These are phyloP conservation scores for Cherax destructor DNA, from an alignment of 1,140 invertebrate genomes.

Conservation along the genomic window DNA sequence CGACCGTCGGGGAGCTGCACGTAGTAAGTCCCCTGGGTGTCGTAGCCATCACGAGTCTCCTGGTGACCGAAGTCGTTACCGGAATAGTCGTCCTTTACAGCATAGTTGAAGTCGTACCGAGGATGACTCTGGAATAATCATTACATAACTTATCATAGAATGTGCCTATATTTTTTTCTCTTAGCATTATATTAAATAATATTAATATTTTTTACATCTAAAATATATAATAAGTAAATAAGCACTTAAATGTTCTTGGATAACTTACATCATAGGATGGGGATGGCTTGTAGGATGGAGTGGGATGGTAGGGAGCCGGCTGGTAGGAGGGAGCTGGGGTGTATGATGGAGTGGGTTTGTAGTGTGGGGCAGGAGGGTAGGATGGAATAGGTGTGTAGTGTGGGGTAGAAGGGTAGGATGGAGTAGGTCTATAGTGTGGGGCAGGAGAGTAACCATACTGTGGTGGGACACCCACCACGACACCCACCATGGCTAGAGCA, in stretches of 20 bases:
- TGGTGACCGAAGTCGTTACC: conserved; percentile 8
- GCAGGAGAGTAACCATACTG: neutral
- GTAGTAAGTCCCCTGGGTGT: neutral
- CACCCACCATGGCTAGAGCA: neutral
- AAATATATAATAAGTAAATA: neutral
- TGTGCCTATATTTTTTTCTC: no score
- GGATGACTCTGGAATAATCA: neutral
- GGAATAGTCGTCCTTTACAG: neutral
- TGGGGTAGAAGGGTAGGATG: neutral
- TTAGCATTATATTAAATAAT: no score
- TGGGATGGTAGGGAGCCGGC: neutral
- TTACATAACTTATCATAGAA: neutral
- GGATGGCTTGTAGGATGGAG: neutral
- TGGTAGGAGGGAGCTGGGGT: neutral
- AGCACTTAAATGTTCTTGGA: neutral
- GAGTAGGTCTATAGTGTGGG: neutral
- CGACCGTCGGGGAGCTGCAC: neutral
- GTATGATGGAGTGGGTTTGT: neutral
- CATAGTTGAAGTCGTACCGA: neutral
- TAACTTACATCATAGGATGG: neutral
- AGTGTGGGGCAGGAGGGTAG: neutral
- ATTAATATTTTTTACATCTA: neutral
- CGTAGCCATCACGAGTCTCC: neutral
- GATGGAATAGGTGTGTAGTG: neutral
- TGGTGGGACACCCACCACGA: neutral